Conservation (phyloP, 2,888 invertebrate genomes). For the Cacoxenus indagator region DNA sequence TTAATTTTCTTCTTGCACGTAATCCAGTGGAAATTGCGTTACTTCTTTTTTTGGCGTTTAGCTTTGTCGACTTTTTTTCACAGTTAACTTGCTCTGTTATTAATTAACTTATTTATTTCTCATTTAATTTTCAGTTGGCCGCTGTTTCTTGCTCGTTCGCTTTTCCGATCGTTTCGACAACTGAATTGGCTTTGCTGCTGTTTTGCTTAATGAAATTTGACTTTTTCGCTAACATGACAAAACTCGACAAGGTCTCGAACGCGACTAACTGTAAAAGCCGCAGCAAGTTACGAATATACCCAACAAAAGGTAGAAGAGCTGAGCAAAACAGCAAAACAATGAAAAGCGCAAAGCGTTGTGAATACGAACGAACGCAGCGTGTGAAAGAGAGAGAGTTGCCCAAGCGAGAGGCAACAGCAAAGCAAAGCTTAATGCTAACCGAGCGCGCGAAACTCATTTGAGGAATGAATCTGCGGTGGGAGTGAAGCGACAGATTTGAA, state of each 20-base stretch:
- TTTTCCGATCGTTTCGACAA: constrained; percentile 23
- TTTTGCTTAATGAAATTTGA: constrained; percentile 22
- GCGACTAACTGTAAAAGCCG: constrained; percentile 71
- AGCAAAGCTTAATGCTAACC: constrained; percentile 1
- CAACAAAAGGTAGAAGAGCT: constrained; percentile 52
- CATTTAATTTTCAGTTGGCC: constrained; percentile 31
- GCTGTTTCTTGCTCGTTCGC: constrained; percentile 9
- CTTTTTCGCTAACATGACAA: constrained; percentile 67
- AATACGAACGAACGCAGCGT: neutral
- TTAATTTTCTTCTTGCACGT: constrained; percentile 49
- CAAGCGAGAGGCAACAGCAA: neutral
- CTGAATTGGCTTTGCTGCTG: constrained; percentile 25
- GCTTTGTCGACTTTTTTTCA: constrained; percentile 53
- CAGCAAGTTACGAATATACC: constrained; percentile 70
- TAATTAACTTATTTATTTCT: constrained; percentile 23
- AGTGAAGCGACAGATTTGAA: neutral
- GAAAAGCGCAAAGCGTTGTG: constrained; percentile 22
- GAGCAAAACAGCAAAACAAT: constrained; percentile 31
- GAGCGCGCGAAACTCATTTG: neutral
- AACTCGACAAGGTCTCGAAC: constrained; percentile 72
- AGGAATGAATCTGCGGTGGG: neutral
- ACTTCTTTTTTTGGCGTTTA: constrained; percentile 31
- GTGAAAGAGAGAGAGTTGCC: neutral
- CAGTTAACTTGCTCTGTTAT: constrained; percentile 45
- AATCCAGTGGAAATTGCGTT: constrained; percentile 54